phyloP scores from a whole-genome alignment of 2,797 vertebrate species.

The Potorous gilbertii region DNA sequence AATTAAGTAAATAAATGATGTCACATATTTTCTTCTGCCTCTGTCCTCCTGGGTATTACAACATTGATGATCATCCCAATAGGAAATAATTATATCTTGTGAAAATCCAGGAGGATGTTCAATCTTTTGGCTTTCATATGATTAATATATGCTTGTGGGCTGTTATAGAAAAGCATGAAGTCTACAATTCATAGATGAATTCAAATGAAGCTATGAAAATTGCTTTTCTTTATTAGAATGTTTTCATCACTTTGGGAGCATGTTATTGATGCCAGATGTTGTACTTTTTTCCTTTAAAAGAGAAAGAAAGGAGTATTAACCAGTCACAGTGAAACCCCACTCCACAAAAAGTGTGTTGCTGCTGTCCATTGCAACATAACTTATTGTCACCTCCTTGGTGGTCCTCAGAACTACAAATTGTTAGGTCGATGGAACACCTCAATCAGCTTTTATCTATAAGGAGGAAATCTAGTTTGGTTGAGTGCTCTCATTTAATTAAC shows the following conservation, averaged over 20 bases:
- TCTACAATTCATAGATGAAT: slow-evolving; percentile 22
- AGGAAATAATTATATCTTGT: slow-evolving; percentile 45
- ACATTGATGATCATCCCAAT: not conserved
- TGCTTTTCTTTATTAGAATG: slow-evolving; percentile 34
- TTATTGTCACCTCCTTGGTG: not conserved
- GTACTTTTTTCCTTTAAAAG: not conserved
- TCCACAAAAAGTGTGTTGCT: not conserved
- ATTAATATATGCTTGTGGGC: not conserved
- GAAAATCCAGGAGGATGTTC: slow-evolving; percentile 41
- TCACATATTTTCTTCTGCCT: not conserved
- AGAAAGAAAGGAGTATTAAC: not conserved
- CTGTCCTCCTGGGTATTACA: slow-evolving; percentile 18
- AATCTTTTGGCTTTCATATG: not conserved
- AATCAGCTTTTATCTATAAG: not conserved
- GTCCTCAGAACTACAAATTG: not conserved
- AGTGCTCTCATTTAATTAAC: not conserved
- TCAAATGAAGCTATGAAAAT: slow-evolving; percentile 10
- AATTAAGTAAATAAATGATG: not conserved
- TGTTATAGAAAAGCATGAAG: slow-evolving; percentile 23
- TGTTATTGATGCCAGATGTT: not conserved
- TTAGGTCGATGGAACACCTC: not conserved
- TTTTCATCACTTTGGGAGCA: not conserved
- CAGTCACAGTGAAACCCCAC: not conserved
- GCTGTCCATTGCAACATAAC: not conserved
- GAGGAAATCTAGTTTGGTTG: not conserved